phyloP scores from a whole-genome alignment of 2,797 vertebrate species.

The Remorina albescens region DNA sequence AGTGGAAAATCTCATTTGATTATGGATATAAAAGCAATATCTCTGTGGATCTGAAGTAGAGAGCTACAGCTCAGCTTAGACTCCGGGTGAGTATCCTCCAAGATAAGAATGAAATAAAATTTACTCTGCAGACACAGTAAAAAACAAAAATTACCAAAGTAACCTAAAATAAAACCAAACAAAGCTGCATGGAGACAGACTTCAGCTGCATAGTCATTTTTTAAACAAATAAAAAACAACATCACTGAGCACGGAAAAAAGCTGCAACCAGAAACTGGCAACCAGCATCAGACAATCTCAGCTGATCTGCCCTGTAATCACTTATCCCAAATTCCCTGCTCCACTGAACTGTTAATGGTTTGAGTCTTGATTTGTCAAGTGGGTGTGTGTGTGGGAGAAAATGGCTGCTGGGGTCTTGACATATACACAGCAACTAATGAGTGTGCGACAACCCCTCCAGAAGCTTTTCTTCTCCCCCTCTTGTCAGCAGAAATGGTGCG shows the following conservation, averaged over 20 bases:
- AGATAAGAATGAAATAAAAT: constrained; percentile 18
- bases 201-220: background rate
- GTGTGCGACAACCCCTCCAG: constrained; percentile 45
- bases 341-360: constrained; percentile 63
- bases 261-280: constrained; percentile 16
- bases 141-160: background rate
- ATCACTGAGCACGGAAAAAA: constrained; percentile 28
- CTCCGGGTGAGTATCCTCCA: constrained; percentile 17
- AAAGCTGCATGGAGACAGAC: background rate
- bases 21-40: constrained; percentile 45
- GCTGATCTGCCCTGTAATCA: constrained; percentile 50
- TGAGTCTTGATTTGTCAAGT: constrained; percentile 57
- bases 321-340: constrained; percentile 75
- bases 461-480: constrained; percentile 3
- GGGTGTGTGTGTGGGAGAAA: constrained; percentile 45
- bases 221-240: background rate
- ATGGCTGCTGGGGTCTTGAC: constrained; percentile 62
- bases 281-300: constrained; percentile 24
- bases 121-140: constrained; percentile 6
- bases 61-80: constrained; percentile 22
- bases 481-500: constrained; percentile 58
- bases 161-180: constrained; percentile 2
- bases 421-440: constrained; percentile 53
- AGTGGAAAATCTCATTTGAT: constrained; percentile 57
- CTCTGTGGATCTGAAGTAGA: constrained; percentile 7